Evolutionary conservation across 53 echinoderm and acorn worm species (phyloP).

Genomic region (Paracentrotus lividus): DNA sequence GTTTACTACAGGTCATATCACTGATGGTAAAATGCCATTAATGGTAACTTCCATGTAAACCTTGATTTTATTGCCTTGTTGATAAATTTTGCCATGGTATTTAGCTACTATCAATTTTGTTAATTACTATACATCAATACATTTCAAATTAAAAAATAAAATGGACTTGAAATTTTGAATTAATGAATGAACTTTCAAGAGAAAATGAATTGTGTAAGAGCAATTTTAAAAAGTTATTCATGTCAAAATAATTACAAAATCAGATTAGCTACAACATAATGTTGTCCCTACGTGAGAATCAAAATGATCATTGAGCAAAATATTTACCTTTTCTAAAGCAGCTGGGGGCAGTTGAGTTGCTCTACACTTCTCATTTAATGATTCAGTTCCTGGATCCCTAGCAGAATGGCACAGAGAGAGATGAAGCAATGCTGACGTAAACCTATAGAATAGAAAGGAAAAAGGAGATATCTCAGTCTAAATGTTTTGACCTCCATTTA

Average conservation of each 20-base stretch:
- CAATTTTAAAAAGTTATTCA: not conserved
- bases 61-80: no score
- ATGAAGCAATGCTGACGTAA: conserved; percentile 18
- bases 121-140: no score
- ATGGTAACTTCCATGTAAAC: no score
- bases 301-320: not conserved
- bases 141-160: no score
- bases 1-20: not conserved
- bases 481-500: not conserved
- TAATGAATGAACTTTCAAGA: no score
- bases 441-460: not conserved
- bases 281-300: no score
- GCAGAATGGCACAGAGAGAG: conserved; percentile 26
- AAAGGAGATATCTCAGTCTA: not conserved
- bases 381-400: not conserved
- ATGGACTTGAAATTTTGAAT: no score
- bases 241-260: not conserved
- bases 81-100: no score
- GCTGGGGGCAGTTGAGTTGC: not conserved
- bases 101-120: no score
- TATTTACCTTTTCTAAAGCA: conserved; percentile 51
- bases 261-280: not conserved
- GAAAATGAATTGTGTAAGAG: no score
- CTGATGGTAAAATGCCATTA: no score
- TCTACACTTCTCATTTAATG: not conserved